Evolutionary conservation across 2,888 invertebrate genomes (phyloP).

Genomic region (Tipula lateralis): DNA sequence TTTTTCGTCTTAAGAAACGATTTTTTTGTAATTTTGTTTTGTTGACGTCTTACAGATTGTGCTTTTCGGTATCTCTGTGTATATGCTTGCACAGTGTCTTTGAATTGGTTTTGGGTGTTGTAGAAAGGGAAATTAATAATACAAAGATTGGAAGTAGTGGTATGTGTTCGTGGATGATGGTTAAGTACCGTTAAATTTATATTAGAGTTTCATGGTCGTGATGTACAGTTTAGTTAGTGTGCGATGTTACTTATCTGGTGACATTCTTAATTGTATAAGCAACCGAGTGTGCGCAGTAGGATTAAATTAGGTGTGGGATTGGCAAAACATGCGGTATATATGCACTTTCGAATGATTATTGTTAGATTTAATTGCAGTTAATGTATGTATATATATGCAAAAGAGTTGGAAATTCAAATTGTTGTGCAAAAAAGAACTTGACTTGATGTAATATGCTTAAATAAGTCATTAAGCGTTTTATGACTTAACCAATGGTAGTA

Average conservation of each 20-base stretch:
- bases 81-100: not conserved
- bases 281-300: not conserved
- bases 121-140: conserved; percentile 19
- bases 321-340: not conserved
- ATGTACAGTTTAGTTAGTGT: not conserved
- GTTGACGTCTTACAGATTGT: not conserved
- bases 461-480: not conserved
- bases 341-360: not conserved
- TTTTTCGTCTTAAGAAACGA: not conserved
- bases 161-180: not conserved
- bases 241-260: not conserved
- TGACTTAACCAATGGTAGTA: not conserved
- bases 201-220: not conserved
- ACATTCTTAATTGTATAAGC: not conserved
- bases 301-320: not conserved
- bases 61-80: not conserved
- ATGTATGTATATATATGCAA: no score
- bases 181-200: not conserved
- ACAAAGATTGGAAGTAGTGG: not conserved
- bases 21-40: not conserved
- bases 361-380: not conserved
- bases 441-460: not conserved
- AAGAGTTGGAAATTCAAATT: not conserved
- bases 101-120: not conserved
- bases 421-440: not conserved